phyloP scores from a whole-genome alignment of 2,888 invertebrate species.

The Acrocera orbiculus region DNA sequence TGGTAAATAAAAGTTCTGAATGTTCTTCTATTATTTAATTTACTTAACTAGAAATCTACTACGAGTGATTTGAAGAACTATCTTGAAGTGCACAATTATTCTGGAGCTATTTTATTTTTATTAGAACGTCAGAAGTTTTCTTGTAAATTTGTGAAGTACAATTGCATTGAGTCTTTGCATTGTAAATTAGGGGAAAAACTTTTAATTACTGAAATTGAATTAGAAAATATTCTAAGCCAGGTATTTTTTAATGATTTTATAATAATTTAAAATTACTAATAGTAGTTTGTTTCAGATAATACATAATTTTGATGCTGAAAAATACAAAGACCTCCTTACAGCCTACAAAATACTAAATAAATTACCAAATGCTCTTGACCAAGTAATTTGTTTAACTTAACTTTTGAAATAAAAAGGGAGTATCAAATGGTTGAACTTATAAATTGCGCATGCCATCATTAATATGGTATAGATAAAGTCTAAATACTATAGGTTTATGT shows the following conservation, averaged over 20 bases:
- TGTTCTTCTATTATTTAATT: too few species aligned
- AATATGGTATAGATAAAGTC: too few species aligned
- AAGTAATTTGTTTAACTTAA: too few species aligned
- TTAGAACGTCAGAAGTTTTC: constrained; percentile 77
- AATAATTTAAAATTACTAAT: not conserved
- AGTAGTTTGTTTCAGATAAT: constrained; percentile 21
- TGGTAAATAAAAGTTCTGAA: too few species aligned
- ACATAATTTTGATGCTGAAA: constrained; percentile 55
- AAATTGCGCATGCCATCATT: too few species aligned
- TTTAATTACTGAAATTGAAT: constrained; percentile 75
- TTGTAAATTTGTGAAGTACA: constrained; percentile 66
- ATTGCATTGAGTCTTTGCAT: constrained; percentile 76
- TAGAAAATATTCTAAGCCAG: constrained; percentile 71
- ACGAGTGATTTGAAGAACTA: constrained; percentile 69
- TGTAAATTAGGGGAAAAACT: constrained; percentile 79
- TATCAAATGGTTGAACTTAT: too few species aligned
- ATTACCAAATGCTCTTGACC: constrained; percentile 83
- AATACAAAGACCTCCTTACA: constrained; percentile 66
- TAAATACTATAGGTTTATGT: too few species aligned
- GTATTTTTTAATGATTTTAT: constrained; percentile 26
- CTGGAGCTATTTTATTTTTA: constrained; percentile 76
- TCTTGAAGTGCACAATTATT: constrained; percentile 68
- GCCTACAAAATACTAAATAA: constrained; percentile 84
- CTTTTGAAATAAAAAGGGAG: too few species aligned
- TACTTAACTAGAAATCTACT: constrained; percentile 60